A percentile compares a stretch with the other conserved stretches of the same genome.
Conservation (phyloP, 2,888 invertebrate genomes). For the Sericinus montela region DNA sequence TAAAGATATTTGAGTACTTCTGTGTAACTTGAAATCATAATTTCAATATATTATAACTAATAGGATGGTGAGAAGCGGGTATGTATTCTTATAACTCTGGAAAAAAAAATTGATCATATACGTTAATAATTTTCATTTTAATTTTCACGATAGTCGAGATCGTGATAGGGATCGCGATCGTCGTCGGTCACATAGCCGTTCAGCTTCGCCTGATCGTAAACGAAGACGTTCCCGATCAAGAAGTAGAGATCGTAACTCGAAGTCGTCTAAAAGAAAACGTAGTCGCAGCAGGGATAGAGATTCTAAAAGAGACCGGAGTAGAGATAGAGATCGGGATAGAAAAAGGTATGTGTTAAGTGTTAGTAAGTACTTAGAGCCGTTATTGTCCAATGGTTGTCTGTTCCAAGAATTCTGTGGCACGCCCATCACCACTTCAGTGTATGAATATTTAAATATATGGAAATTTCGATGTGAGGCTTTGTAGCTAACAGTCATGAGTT, state of each 20-base stretch:
- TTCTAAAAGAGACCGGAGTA: constrained; percentile 74
- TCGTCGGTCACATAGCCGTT: constrained; percentile 80
- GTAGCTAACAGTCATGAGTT: too few relatives aligned
- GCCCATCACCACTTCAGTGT: too few relatives aligned
- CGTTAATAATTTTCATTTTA: constrained; percentile 1
- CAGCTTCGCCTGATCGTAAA: constrained; percentile 77
- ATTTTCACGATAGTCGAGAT: constrained; percentile 50
- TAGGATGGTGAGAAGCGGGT: constrained; percentile 67
- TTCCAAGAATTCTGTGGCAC: too few relatives aligned
- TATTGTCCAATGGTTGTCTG: too few relatives aligned
- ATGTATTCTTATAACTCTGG: constrained; percentile 28
- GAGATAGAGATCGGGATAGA: constrained; percentile 59
- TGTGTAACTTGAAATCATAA: not conserved
- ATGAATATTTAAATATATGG: too few relatives aligned
- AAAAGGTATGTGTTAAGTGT: constrained; percentile 73
- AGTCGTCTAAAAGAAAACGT: constrained; percentile 81
- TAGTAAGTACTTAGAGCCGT: too few relatives aligned
- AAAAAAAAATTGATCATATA: not conserved
- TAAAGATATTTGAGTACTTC: not conserved
- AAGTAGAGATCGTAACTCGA: constrained; percentile 79
- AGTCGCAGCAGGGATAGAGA: constrained; percentile 84
- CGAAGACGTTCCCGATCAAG: constrained; percentile 78
- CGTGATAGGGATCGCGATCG: constrained; percentile 68
- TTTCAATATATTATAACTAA: not conserved
- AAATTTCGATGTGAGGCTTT: too few relatives aligned